Percentiles rank a stretch among this genome's conserved stretches.
These are phyloP conservation scores for Catamblyrhynchus diadema DNA, from an alignment of 2,797 vertebrate genomes.

Conservation along the genomic window DNA sequence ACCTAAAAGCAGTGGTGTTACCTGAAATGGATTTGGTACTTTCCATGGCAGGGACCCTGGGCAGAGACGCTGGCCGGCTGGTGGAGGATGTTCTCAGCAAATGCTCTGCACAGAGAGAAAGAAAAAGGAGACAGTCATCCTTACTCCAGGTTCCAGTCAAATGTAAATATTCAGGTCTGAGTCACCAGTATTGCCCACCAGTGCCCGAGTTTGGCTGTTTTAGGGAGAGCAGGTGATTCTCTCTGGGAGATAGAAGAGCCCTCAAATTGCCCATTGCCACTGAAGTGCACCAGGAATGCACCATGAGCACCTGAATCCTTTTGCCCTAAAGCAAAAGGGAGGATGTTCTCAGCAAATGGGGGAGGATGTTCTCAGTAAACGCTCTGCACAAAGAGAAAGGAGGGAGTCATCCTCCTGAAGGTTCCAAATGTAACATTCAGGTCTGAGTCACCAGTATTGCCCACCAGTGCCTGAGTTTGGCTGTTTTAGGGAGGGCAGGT, in stretches of 20 bases:
- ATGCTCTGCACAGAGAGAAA: slow-evolving; percentile 78
- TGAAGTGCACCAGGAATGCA: background rate
- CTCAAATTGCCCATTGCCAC: background rate
- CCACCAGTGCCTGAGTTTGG: background rate
- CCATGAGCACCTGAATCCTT: background rate
- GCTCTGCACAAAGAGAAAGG: slow-evolving; percentile 74
- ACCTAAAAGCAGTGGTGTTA: background rate
- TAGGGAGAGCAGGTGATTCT: background rate
- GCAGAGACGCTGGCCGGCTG: slow-evolving; percentile 82
- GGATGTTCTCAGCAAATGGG: no score
- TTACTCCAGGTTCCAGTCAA: background rate
- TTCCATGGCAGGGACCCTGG: slow-evolving; percentile 89
- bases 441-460: background rate
- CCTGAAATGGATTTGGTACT: slow-evolving; percentile 87
- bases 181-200: background rate
- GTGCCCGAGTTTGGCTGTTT: background rate
- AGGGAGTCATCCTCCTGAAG: background rate
- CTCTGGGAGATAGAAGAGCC: background rate
- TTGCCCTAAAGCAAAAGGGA: background rate
- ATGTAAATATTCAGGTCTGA: background rate
- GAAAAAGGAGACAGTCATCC: background rate
- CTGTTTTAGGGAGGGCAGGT: background rate
- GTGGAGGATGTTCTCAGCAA: slow-evolving; percentile 84
- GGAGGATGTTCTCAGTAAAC: slow-evolving; percentile 85
- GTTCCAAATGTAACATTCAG: background rate